Percentiles rank a stretch among this genome's conserved stretches.
Evolutionary conservation across 2,113 vertebrate species (phyloP).

Genomic region (Tenrec ecaudatus): DNA sequence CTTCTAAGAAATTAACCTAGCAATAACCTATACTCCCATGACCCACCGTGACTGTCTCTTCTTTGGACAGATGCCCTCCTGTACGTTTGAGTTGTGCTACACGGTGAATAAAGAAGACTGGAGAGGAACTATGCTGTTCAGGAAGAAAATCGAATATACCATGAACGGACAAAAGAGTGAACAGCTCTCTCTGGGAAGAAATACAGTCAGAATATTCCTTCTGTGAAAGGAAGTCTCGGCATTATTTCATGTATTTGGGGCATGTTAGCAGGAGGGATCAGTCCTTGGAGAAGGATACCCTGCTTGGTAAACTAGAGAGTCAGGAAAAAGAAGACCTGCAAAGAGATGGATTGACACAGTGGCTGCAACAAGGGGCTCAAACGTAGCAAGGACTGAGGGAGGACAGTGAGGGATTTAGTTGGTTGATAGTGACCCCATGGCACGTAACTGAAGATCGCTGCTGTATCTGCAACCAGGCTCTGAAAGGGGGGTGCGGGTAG

Average conservation of each 20-base stretch:
- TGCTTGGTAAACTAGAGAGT: not conserved
- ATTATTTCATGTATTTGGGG: not conserved
- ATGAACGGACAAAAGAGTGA: not conserved
- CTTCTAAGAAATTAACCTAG: too few relatives aligned
- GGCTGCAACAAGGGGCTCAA: not conserved
- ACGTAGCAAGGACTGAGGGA: not conserved
- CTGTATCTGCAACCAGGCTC: not conserved
- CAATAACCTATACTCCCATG: too few relatives aligned
- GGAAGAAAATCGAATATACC: too few relatives aligned
- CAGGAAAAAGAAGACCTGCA: not conserved
- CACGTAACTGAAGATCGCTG: not conserved
- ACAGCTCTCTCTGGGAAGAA: not conserved
- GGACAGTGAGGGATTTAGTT: not conserved
- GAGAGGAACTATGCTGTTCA: too few relatives aligned
- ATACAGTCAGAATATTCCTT: not conserved
- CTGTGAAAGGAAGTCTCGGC: not conserved
- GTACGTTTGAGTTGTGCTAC: too few relatives aligned
- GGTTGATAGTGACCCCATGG: not conserved
- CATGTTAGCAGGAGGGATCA: not conserved
- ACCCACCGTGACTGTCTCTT: too few relatives aligned
- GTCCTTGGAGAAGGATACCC: not conserved
- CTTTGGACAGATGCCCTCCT: too few relatives aligned
- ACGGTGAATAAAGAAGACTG: too few relatives aligned
- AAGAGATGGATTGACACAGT: not conserved
- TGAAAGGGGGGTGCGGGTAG: accelerated